Conservation (phyloP, 2,888 invertebrate species). For the Trichogramma dendrolimi region DNA sequence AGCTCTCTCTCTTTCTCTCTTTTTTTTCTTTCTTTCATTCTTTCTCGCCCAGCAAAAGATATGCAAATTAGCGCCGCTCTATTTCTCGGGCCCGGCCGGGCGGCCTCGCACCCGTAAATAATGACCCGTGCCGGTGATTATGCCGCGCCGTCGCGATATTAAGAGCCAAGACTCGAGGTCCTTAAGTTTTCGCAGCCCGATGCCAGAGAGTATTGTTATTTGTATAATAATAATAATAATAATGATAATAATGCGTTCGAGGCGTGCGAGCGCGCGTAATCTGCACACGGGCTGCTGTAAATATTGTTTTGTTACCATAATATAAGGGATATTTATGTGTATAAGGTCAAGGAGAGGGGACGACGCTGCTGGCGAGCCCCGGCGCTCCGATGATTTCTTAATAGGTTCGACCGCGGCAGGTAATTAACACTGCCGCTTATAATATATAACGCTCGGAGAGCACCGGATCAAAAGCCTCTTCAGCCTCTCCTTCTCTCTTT, state of each 20-base stretch:
- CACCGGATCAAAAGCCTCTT: slow-evolving; percentile 22
- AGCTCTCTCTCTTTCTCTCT: slow-evolving; percentile 29
- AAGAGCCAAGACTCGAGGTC: too few relatives aligned
- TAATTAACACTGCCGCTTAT: slow-evolving; percentile 28
- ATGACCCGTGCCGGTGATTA: slow-evolving; percentile 27
- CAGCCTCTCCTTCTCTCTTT: slow-evolving; percentile 11
- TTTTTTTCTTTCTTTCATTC: too few relatives aligned
- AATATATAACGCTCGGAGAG: too few relatives aligned
- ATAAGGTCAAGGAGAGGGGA: slow-evolving; percentile 15
- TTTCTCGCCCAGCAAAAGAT: too few relatives aligned
- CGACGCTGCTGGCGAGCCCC: background rate
- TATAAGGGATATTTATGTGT: too few relatives aligned
- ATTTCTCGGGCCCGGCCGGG: background rate
- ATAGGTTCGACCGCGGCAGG: slow-evolving; percentile 25
- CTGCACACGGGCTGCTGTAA: background rate
- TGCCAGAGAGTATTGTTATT: too few relatives aligned
- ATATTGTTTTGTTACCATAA: too few relatives aligned
- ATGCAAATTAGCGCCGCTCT: background rate
- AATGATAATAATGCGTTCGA: too few relatives aligned
- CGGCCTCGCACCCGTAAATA: slow-evolving; percentile 22
- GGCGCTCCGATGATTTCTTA: slow-evolving; percentile 26
- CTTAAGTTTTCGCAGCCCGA: too few relatives aligned
- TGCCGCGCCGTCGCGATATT: slow-evolving; percentile 15
- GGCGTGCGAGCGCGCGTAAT: background rate
- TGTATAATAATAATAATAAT: too few relatives aligned